Base-by-base conservation (phyloP, 2,113 vertebrate species). In the Rhineura floridana region DNA sequence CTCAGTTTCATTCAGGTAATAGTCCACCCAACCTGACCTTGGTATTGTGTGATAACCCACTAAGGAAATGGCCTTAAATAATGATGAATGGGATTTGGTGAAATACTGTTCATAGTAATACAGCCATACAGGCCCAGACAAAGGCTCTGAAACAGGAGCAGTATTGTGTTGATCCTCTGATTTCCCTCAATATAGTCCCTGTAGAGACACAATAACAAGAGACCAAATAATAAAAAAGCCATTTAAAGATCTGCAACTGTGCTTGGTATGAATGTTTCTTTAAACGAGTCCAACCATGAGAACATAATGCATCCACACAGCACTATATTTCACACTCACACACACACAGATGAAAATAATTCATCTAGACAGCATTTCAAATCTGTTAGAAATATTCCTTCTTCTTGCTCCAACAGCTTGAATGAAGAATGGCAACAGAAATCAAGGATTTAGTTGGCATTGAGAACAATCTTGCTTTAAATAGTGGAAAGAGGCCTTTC, bases 61-160 rank as follows among this genome's bases (percentile, higher is more conserved):
- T 97, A 96, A 81, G 96, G 96, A 97, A 97, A 97, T 97, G 93
- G 94, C 93, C 95, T 92, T 93, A 96, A 96, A 97, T 97, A 97
- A 97, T 93, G 94, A 96, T 90, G 90, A 93, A 93, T 91, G 93
- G 92, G 93, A 96, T 95, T 95, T 93, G 94, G 94, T 23, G 48
- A 96, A 97, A 96, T 95, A 96, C 90, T 95, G 96, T 93, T 96
- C 96, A 87, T 96, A 94, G 96, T 97, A 97, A 96, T 95, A 94
- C 91, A 81, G 83, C 94, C 89, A 90, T 91, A 95, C 84, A 85
- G 92, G 90, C 76, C 92, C 91, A 94, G 93, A 97, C 97, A 97
- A 97, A 97, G 92, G 86, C 96, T 94, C 91, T 1, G 84, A 93
- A 94, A 94, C 93, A 96, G 90, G 90, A 91, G 93, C 92, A 94